A percentile compares a stretch with the other conserved stretches of the same genome.
These are phyloP conservation scores for Macrotus californicus DNA, from an alignment of 2,113 vertebrate species.

Conservation along the genomic window DNA sequence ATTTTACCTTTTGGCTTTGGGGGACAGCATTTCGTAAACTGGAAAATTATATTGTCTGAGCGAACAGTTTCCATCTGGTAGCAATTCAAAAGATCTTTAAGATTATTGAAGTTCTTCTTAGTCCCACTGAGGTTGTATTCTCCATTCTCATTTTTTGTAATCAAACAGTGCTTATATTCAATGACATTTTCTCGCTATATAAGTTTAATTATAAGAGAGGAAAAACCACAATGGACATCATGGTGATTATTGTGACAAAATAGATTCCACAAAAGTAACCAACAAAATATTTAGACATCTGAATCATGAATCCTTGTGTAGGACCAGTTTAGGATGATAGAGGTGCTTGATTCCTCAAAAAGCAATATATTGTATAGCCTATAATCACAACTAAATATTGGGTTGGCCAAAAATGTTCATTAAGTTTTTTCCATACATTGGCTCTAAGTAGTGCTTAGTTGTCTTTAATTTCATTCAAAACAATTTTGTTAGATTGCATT, in stretches of 20 bases:
- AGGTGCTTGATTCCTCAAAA: not conserved
- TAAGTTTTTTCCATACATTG: too few relatives aligned
- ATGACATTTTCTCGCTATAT: constrained; percentile 81
- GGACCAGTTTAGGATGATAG: not conserved
- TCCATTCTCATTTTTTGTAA: constrained; percentile 86
- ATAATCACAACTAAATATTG: not conserved
- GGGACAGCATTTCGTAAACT: constrained; percentile 93
- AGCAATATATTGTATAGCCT: not conserved
- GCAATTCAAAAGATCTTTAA: constrained; percentile 93
- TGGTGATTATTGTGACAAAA: constrained; percentile 28
- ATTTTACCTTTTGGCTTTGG: constrained; percentile 90
- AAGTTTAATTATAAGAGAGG: constrained; percentile 50
- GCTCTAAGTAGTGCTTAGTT: too few relatives aligned
- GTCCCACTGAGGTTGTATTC: constrained; percentile 93
- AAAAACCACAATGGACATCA: constrained; percentile 24
- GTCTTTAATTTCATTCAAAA: too few relatives aligned
- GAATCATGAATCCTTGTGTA: not conserved
- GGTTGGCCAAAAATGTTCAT: too few relatives aligned
- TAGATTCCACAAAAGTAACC: not conserved
- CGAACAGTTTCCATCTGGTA: constrained; percentile 98
- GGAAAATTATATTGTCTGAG: constrained; percentile 94
- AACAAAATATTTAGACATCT: not conserved
- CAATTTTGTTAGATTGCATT: too few relatives aligned
- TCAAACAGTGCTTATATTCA: constrained; percentile 95
- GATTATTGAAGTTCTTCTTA: constrained; percentile 88